Conservation (phyloP, 2,797 vertebrate species). For the Xenentodon cancila region DNA sequence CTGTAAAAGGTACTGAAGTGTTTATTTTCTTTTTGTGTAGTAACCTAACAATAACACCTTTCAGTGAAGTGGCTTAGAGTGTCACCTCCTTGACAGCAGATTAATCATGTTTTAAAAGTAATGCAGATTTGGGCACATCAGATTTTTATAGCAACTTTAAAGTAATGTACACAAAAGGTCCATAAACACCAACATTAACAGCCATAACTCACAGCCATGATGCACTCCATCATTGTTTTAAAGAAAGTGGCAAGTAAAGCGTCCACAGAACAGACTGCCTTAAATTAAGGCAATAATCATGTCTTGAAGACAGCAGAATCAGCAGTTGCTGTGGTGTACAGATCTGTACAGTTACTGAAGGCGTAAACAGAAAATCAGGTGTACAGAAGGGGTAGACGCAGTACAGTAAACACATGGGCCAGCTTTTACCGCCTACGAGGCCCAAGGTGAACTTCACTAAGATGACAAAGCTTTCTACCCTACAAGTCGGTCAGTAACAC, state of each 20-base stretch:
- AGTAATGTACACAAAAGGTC: too few species aligned
- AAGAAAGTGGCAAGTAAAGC: background rate
- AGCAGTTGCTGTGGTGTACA: background rate
- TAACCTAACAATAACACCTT: slow-evolving; percentile 69
- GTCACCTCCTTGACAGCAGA: slow-evolving; percentile 57
- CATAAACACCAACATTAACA: too few species aligned
- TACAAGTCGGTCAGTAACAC: background rate
- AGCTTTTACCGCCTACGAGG: background rate
- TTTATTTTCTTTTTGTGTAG: slow-evolving; percentile 62
- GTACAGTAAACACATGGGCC: background rate
- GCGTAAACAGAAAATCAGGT: background rate
- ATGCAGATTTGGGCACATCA: slow-evolving; percentile 1
- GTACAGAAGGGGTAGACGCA: background rate
- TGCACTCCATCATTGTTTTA: background rate
- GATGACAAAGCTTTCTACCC: background rate
- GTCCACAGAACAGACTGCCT: background rate
- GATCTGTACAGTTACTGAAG: background rate
- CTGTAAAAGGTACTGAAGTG: slow-evolving; percentile 31
- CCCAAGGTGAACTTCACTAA: background rate
- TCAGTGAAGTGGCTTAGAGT: slow-evolving; percentile 47
- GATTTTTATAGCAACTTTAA: background rate
- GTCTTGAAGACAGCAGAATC: background rate
- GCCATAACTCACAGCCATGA: background rate
- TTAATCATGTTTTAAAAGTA: slow-evolving; percentile 46
- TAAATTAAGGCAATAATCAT: background rate